Conservation (phyloP, 23 tunicate genomes). For the Corella eumyota region DNA sequence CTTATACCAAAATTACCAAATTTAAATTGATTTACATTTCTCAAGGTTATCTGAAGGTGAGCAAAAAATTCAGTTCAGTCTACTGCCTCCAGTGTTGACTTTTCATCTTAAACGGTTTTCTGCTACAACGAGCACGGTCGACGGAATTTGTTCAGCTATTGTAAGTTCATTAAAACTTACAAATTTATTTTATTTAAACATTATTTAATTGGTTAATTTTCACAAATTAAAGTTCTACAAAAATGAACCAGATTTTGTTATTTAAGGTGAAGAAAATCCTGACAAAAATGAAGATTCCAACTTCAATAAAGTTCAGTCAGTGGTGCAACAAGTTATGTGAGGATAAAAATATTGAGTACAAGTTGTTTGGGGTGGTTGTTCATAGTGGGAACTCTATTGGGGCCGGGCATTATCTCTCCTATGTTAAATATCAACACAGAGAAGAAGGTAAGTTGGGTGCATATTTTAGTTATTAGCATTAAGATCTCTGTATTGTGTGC, state of each 20-base stretch:
- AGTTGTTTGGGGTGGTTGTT: slow-evolving; percentile 41
- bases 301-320: slow-evolving; percentile 5
- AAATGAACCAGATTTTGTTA: not conserved
- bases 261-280: slow-evolving; percentile 46
- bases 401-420: slow-evolving; percentile 67
- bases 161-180: slow-evolving; percentile 8
- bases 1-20: not conserved
- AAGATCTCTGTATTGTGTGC: too few relatives aligned
- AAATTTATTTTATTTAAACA: too few relatives aligned
- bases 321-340: slow-evolving; percentile 32
- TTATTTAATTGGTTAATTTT: too few relatives aligned
- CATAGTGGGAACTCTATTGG: slow-evolving; percentile 54
- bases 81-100: slow-evolving; percentile 47
- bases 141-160: not conserved
- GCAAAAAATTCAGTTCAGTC: slow-evolving; percentile 16
- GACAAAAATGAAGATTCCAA: slow-evolving; percentile 34
- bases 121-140: slow-evolving; percentile 6
- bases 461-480: too few relatives aligned
- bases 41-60: slow-evolving; percentile 63
- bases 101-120: slow-evolving; percentile 65
- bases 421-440: slow-evolving; percentile 14
- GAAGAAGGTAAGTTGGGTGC: too few relatives aligned
- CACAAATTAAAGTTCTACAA: not conserved
- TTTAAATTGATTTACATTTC: not conserved
- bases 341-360: slow-evolving; percentile 12